A percentile compares a stretch with the other conserved stretches of the same genome.
These are phyloP conservation scores for Phylloscopus collybita DNA, from an alignment of 2,797 vertebrate genomes.

Conservation along the genomic window DNA sequence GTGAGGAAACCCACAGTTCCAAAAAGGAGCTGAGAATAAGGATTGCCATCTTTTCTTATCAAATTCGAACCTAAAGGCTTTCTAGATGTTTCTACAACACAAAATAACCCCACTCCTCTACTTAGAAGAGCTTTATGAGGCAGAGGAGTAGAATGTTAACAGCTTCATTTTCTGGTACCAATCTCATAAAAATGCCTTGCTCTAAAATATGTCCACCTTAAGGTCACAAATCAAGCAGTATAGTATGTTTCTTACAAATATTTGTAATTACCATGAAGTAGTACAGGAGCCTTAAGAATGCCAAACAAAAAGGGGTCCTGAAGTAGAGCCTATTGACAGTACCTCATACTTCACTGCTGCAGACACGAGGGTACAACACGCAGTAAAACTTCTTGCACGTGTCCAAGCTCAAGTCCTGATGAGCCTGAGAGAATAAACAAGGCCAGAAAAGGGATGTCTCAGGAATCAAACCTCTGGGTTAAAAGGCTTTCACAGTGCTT, in stretches of 20 bases:
- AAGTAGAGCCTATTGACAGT: not conserved
- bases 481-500: constrained; percentile 7
- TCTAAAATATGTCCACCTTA: constrained; percentile 40
- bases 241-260: constrained; percentile 57
- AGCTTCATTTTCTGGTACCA: constrained; percentile 57
- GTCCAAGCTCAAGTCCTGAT: not conserved
- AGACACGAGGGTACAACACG: not conserved
- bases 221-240: constrained; percentile 47
- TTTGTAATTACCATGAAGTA: constrained; percentile 63
- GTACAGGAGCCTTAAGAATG: constrained; percentile 65
- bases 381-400: not conserved
- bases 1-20: not conserved
- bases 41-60: not conserved
- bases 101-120: not conserved
- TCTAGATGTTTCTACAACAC: not conserved
- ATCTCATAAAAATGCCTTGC: constrained; percentile 48
- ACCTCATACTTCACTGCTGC: constrained; percentile 9
- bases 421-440: not conserved
- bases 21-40: not conserved
- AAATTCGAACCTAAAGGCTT: not conserved
- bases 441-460: not conserved
- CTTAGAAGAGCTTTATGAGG: not conserved
- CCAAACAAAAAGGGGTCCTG: constrained; percentile 11
- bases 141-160: constrained; percentile 29
- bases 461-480: not conserved